Evolutionary conservation across 1,140 invertebrate species (phyloP).

Genomic region (Diabrotica undecimpunctata): DNA sequence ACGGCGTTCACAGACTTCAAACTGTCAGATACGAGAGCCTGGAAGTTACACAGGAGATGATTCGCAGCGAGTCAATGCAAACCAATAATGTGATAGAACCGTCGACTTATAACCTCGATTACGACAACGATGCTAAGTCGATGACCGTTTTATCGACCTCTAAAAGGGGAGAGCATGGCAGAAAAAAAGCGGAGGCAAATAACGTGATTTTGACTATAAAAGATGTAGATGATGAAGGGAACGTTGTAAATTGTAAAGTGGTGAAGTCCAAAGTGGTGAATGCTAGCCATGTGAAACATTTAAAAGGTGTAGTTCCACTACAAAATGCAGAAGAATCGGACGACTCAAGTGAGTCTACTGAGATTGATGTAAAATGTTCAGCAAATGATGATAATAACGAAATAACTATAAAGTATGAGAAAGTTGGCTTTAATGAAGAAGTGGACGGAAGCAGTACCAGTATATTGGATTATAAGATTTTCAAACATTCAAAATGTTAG

Average conservation of each 20-base stretch:
- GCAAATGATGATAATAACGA: too few species aligned
- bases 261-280: constrained; percentile 39
- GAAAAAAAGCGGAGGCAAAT: constrained; percentile 6
- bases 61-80: constrained; percentile 42
- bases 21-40: constrained; percentile 73
- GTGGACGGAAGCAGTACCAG: too few species aligned
- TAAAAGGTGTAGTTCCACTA: neutral
- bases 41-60: constrained; percentile 66
- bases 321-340: neutral
- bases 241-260: constrained; percentile 50
- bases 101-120: constrained; percentile 24
- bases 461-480: neutral
- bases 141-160: constrained; percentile 45
- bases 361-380: neutral
- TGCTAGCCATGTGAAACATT: neutral
- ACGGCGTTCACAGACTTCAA: constrained; percentile 71
- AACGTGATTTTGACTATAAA: constrained; percentile 49
- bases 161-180: constrained; percentile 26
- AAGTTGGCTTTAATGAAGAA: too few species aligned
- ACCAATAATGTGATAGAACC: constrained; percentile 7
- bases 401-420: too few species aligned
- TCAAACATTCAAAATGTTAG: too few species aligned
- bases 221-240: constrained; percentile 53
- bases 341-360: neutral
- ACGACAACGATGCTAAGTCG: constrained; percentile 38